A percentile compares a stretch with the other conserved stretches of the same genome.
phyloP scores from a whole-genome alignment of 2,888 invertebrate genomes.

The Stomorhina lunata region DNA sequence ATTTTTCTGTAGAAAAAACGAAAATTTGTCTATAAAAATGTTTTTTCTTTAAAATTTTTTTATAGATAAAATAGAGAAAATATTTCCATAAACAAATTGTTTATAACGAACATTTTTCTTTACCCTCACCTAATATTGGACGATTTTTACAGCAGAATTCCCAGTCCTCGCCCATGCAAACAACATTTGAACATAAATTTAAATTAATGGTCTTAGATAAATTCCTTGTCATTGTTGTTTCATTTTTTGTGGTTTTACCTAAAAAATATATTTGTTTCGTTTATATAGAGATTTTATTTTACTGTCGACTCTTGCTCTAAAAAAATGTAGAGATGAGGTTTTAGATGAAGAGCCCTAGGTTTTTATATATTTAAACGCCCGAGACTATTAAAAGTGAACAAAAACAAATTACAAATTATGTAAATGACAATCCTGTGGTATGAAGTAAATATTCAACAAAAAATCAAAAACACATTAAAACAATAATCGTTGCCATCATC shows the following conservation, averaged over 20 bases:
- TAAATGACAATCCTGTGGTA: too few relatives aligned
- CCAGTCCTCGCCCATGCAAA: too few relatives aligned
- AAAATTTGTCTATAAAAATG: too few relatives aligned
- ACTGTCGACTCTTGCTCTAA: neutral
- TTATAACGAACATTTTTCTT: too few relatives aligned
- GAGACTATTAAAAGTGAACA: slow-evolving; percentile 30
- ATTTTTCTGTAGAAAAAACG: too few relatives aligned
- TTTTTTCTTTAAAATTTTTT: too few relatives aligned
- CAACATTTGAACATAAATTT: slow-evolving; percentile 37
- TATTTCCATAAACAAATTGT: too few relatives aligned
- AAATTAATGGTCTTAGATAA: slow-evolving; percentile 42
- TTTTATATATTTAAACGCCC: neutral
- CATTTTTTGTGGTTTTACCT: neutral
- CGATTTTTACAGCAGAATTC: too few relatives aligned
- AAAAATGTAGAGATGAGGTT: neutral
- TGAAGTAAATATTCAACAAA: too few relatives aligned
- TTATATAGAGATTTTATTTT: neutral
- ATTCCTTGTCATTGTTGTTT: slow-evolving; percentile 25
- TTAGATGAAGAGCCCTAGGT: neutral
- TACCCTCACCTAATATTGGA: too few relatives aligned
- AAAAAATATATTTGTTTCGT: neutral
- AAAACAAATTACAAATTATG: slow-evolving; percentile 45
- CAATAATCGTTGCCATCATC: slow-evolving; percentile 3
- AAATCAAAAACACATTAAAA: slow-evolving; percentile 4
- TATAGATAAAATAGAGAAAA: too few relatives aligned